Conservation (phyloP, 2,113 vertebrate species). For the Capreolus pygargus region DNA sequence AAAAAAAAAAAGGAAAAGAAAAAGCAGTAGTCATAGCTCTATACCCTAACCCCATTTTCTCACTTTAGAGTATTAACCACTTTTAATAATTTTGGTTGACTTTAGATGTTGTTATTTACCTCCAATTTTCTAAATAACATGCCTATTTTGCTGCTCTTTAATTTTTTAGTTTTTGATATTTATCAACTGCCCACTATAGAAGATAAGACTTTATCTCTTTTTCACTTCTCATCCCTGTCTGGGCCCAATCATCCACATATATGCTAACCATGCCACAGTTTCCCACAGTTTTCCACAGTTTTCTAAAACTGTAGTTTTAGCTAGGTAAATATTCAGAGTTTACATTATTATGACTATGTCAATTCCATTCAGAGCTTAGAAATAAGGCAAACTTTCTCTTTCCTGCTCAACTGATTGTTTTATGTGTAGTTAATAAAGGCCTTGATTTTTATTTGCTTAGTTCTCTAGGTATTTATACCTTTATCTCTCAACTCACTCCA, state of each 20-base stretch:
- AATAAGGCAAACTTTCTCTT: not conserved
- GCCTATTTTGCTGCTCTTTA: not conserved
- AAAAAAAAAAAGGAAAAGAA: not conserved
- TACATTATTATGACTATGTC: not conserved
- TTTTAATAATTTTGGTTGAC: not conserved
- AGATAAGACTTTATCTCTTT: not conserved
- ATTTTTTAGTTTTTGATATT: not conserved
- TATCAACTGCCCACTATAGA: not conserved
- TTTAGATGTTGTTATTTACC: not conserved
- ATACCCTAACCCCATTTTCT: not conserved
- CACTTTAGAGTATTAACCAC: not conserved
- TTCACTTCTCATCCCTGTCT: not conserved
- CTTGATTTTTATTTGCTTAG: slow-evolving; percentile 27
- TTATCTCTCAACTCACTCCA: not conserved
- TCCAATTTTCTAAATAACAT: not conserved
- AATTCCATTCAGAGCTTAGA: not conserved
- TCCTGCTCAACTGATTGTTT: not conserved
- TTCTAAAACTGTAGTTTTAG: not conserved
- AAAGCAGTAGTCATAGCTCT: not conserved
- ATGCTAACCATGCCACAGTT: not conserved
- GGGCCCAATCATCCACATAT: not conserved
- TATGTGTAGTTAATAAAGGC: not conserved
- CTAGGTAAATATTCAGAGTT: not conserved
- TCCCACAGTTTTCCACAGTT: not conserved
- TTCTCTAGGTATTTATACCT: not conserved